Percentiles rank a stretch among this genome's conserved stretches.
Evolutionary conservation across 2,113 vertebrate genomes (phyloP).

Genomic region (Nothobranchius furzeri): DNA sequence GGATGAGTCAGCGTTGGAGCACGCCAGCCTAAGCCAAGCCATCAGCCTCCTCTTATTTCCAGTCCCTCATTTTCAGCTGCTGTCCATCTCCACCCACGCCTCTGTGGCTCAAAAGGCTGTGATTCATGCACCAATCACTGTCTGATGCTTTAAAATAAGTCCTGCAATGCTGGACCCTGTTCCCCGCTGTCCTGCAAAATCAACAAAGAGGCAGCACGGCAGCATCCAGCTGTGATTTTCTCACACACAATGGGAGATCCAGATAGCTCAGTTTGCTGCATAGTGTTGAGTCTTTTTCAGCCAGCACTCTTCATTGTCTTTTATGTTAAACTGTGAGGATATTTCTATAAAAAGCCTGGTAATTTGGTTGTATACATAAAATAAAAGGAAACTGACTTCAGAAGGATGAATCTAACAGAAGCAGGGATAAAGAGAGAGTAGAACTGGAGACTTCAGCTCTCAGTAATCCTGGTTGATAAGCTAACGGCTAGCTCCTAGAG

Average conservation of each 20-base stretch:
- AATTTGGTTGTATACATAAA: background rate
- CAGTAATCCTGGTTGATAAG: no score
- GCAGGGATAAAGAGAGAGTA: background rate
- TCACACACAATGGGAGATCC: background rate
- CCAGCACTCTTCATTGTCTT: background rate
- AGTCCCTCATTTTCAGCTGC: slow-evolving; percentile 6
- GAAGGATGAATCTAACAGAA: background rate
- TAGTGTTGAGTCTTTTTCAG: background rate
- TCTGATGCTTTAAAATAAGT: slow-evolving; percentile 51
- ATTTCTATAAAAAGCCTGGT: background rate
- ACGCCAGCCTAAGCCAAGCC: slow-evolving; percentile 26
- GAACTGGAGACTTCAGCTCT: no score
- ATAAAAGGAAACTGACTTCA: background rate
- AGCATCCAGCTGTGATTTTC: slow-evolving; percentile 14
- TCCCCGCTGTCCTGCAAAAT: slow-evolving; percentile 31
- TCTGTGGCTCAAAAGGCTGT: slow-evolving; percentile 32
- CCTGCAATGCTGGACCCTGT: slow-evolving; percentile 21
- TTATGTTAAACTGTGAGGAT: background rate
- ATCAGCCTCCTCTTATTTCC: slow-evolving; percentile 41
- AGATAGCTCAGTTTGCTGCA: background rate
- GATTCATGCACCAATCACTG: slow-evolving; percentile 50
- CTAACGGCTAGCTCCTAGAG: no score
- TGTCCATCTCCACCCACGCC: slow-evolving; percentile 36
- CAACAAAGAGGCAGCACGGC: slow-evolving; percentile 24
- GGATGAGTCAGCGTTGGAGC: slow-evolving; percentile 64